Percentiles rank a stretch among this genome's conserved stretches.
phyloP scores from a whole-genome alignment of 2,888 invertebrate genomes.

The Antitype chi region DNA sequence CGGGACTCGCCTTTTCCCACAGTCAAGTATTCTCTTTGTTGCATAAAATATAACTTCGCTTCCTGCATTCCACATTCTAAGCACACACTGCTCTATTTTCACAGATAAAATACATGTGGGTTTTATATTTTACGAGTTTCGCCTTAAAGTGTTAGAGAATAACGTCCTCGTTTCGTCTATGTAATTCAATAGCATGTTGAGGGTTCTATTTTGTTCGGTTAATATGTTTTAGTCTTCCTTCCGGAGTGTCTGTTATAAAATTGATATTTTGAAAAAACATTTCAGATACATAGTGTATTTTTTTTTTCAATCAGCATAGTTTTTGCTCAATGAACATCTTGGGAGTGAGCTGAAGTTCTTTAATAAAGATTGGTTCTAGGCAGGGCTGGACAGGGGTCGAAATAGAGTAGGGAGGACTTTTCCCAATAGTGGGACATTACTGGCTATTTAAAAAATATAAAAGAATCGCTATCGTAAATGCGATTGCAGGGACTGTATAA shows the following conservation, averaged over 20 bases:
- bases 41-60: conserved; percentile 61
- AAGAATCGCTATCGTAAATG: not conserved
- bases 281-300: not conserved
- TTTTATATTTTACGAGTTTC: conserved; percentile 52
- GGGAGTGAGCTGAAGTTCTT: too few species aligned
- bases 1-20: conserved; percentile 13
- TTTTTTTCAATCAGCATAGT: not conserved
- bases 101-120: conserved; percentile 58
- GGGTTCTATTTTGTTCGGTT: conserved; percentile 19
- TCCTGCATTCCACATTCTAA: conserved; percentile 53
- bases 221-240: conserved; percentile 2
- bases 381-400: too few species aligned
- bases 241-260: not conserved
- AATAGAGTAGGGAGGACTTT: too few species aligned
- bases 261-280: not conserved
- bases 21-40: conserved; percentile 52
- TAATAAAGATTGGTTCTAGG: too few species aligned
- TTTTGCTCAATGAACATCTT: too few species aligned
- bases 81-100: conserved; percentile 47
- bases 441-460: too few species aligned
- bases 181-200: conserved; percentile 37
- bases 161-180: conserved; percentile 10
- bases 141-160: conserved; percentile 48
- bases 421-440: too few species aligned
- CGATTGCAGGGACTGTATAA: not conserved